Evolutionary conservation across 2,888 invertebrate genomes (phyloP).

Genomic region (Spodoptera picta): DNA sequence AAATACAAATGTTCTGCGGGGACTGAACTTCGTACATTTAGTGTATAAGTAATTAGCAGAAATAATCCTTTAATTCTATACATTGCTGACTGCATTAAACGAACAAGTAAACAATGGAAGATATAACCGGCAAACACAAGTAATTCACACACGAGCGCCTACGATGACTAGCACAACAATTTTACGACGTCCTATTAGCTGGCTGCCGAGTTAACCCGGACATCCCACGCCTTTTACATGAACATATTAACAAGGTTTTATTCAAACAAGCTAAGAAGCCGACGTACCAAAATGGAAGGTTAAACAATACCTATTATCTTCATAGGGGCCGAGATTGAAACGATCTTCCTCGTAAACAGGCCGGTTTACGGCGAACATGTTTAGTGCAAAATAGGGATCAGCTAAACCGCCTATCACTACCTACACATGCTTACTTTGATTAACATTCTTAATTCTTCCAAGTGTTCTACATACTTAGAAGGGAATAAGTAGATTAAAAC

Average conservation of each 20-base stretch:
- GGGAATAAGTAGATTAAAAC: constrained; percentile 47
- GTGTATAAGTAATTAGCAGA: too few relatives aligned
- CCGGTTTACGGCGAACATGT: constrained; percentile 54
- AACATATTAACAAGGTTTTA: constrained; percentile 65
- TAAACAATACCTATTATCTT: constrained; percentile 72
- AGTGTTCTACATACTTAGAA: constrained; percentile 9
- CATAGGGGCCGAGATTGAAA: constrained; percentile 69
- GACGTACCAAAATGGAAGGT: constrained; percentile 67
- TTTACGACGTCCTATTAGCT: constrained; percentile 15
- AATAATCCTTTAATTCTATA: too few relatives aligned
- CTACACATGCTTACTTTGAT: constrained; percentile 37
- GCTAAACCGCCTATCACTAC: constrained; percentile 24
- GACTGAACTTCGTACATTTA: too few relatives aligned
- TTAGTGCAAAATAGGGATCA: constrained; percentile 43
- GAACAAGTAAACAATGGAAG: too few relatives aligned
- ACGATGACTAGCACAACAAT: constrained; percentile 19
- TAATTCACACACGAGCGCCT: constrained; percentile 16
- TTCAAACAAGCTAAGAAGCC: constrained; percentile 69
- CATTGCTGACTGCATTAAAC: too few relatives aligned
- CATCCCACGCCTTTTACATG: constrained; percentile 45
- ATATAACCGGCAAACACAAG: constrained; percentile 8
- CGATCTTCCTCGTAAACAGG: constrained; percentile 69
- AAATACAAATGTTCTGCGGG: too few relatives aligned
- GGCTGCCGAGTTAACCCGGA: constrained; percentile 14
- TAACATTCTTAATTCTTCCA: constrained; percentile 38